Base-by-base conservation (phyloP, 2,797 vertebrate genomes). In the Epinephelus malabaricus region DNA sequence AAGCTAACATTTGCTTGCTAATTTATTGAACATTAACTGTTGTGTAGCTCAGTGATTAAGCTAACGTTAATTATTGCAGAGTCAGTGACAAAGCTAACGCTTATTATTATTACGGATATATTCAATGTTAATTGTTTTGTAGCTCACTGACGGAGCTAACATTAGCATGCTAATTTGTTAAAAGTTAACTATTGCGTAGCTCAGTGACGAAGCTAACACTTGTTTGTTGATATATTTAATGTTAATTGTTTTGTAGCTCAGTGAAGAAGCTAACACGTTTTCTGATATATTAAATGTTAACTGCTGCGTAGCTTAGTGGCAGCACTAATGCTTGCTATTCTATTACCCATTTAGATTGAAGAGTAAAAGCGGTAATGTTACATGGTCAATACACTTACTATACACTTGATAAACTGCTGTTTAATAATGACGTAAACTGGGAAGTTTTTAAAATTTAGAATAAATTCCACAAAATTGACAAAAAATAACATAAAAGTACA, bases 361-460 rank as follows among this genome's bases (percentile, higher is more conserved):
- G 14, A 46, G 5, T 53, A 19, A 23, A 3, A 19, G 45, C 56
- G 21, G n/a, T 11, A 12, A 46, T 4, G 38, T 53, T 6, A 56
- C 53, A 46, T 7, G 18, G 21, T 38, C 2, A 1, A 38, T 6
- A 14, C 1, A 46, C 12, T 21, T 19, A 49, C 14, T 9, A 6
- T 6, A 69, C 12, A 38, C 17, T 68, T 45, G 2, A 58, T 38
- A 62, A 63, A 71, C 61, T 30, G 40, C 18, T 63, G 46, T 47
- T 47, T n/a, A 80, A 40, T 74, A 25, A 51, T 45, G 1, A 58
- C 17, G 21, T 27, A 30, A 81, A 76, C 46, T 34, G 15, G 0
- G 1, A 73, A 21, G 14, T 9, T 61, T 64, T 62, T 23, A 2
- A 25, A 21, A 55, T 58, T 7, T 45, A 4, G 71, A 75, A 51